Evolutionary conservation across 2,113 vertebrate genomes (phyloP).

Genomic region (Amphilophus citrinellus): DNA sequence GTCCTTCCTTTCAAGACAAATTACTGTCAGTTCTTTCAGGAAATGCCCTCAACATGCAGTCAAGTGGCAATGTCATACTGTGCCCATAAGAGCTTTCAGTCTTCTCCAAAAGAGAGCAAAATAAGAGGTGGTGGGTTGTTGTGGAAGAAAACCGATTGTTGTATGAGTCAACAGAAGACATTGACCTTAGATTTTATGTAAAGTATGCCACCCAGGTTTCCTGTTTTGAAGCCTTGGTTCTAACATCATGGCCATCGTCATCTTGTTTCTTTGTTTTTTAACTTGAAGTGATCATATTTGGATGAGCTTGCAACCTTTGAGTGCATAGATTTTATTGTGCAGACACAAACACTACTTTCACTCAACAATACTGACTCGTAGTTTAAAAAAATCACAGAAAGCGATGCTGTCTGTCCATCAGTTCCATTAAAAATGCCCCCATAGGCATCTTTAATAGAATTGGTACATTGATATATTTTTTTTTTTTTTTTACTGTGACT

Average conservation of each 20-base stretch:
- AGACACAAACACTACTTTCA: neutral
- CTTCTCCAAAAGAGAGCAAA: neutral
- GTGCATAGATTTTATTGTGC: neutral
- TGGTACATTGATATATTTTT: no score
- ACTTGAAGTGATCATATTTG: fast-evolving
- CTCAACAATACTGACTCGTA: fast-evolving
- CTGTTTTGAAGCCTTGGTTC: neutral
- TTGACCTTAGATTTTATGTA: no score
- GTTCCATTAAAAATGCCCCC: neutral
- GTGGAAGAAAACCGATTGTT: no score
- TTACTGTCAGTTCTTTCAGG: neutral
- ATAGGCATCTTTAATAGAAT: no score
- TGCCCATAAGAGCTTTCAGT: fast-evolving
- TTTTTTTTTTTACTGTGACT: neutral
- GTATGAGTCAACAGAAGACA: no score
- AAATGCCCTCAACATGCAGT: fast-evolving
- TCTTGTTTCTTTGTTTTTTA: neutral
- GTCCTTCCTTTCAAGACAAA: neutral
- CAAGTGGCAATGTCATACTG: fast-evolving
- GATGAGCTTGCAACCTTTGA: neutral
- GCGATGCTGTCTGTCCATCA: neutral
- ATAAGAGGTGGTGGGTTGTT: neutral
- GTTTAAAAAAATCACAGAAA: neutral
- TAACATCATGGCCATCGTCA: neutral
- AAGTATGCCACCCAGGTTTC: neutral